Evolutionary conservation across 2,888 invertebrate genomes (phyloP).

Genomic region (Gastracanthus pulcherrimus): DNA sequence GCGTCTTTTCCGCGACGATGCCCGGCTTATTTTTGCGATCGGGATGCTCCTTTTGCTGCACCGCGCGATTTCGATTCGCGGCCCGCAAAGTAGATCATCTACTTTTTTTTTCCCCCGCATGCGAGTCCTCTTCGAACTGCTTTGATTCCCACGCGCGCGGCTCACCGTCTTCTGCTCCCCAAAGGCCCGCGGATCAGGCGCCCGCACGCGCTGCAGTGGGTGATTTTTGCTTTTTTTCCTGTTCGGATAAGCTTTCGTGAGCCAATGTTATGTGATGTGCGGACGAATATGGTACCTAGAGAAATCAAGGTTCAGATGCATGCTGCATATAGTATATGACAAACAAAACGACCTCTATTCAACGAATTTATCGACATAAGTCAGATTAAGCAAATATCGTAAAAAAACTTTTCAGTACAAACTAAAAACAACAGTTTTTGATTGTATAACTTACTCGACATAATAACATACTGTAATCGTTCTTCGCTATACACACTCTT

Average conservation of each 20-base stretch:
- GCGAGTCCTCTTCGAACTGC: too few species aligned
- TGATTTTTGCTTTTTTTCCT: not conserved
- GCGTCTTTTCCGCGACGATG: constrained; percentile 33
- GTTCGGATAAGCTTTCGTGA: not conserved
- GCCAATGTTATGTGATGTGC: not conserved
- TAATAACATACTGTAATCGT: too few species aligned
- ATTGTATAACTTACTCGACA: too few species aligned
- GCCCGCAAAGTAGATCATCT: constrained; percentile 48
- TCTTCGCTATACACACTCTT: too few species aligned
- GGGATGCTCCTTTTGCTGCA: constrained; percentile 18
- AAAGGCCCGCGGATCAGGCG: constrained; percentile 3
- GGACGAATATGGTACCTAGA: not conserved
- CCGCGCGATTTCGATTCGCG: constrained; percentile 51
- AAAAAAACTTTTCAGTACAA: too few species aligned
- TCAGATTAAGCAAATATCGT: too few species aligned
- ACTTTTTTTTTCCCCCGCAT: not conserved
- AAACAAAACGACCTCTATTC: too few species aligned
- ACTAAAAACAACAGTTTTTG: too few species aligned
- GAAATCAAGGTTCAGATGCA: too few species aligned
- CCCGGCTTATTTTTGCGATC: constrained; percentile 28
- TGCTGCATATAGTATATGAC: too few species aligned
- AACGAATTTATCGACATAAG: too few species aligned
- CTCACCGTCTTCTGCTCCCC: not conserved
- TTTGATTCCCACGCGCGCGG: constrained; percentile 46
- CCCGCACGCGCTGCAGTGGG: constrained; percentile 31